Evolutionary conservation across 2,888 invertebrate genomes (phyloP).

Genomic region (Tetanocera ferruginea): DNA sequence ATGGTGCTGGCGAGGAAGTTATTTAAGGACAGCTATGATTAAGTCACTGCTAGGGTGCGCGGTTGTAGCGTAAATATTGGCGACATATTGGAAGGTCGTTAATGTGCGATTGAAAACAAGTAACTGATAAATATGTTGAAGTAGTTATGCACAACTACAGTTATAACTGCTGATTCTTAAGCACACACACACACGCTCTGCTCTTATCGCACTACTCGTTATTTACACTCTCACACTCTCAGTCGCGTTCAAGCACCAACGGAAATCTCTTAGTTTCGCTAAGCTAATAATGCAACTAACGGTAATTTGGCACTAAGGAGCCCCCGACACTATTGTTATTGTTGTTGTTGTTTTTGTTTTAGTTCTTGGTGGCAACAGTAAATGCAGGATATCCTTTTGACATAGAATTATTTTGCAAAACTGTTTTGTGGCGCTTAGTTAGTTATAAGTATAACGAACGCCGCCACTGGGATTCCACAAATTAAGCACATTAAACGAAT

Average conservation of each 20-base stretch:
- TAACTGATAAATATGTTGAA: constrained; percentile 63
- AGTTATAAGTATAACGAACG: constrained; percentile 36
- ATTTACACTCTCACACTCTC: neutral
- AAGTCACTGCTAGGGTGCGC: neutral
- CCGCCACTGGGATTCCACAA: constrained; percentile 33
- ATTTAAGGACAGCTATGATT: neutral
- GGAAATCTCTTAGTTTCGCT: constrained; percentile 33
- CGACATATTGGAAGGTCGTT: constrained; percentile 51
- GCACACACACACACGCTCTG: constrained; percentile 7
- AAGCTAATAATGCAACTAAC: constrained; percentile 38
- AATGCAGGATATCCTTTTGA: neutral
- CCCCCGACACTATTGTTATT: constrained; percentile 44
- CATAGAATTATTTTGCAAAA: neutral
- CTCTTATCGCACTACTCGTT: neutral
- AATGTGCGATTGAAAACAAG: constrained; percentile 64
- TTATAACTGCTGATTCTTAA: neutral
- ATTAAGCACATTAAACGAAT: constrained; percentile 37
- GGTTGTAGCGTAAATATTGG: neutral
- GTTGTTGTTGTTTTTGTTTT: constrained; percentile 7
- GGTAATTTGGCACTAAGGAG: constrained; percentile 36
- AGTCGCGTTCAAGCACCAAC: neutral
- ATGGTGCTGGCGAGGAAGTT: neutral
- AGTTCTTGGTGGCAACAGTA: neutral
- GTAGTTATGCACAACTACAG: constrained; percentile 45
- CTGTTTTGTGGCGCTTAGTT: neutral